Base-by-base conservation (phyloP, 2,888 invertebrate genomes). In the Andrena marginata region DNA sequence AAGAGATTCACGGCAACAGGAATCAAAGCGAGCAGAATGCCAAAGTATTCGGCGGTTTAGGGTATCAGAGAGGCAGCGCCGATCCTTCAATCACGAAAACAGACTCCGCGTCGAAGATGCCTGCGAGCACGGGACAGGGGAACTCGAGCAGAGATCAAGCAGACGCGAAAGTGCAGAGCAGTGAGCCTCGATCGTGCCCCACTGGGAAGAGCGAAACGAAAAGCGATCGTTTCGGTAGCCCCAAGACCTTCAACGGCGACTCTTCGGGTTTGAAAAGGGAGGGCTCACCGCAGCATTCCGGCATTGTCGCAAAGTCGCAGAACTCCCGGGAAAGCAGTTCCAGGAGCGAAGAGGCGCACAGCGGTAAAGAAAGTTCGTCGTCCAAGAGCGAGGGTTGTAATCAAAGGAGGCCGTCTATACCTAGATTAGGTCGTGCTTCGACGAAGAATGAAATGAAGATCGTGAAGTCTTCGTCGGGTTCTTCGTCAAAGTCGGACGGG, bases 371-470 rank as follows among this genome's bases (percentile, higher is more conserved):
- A 7, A 80, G 62, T 65, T 83, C 81, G 13, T n/a, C 20, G 20
- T 73, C 82, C 13, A 90, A 77, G 65, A 87, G 64, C 68, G 90
- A 92, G 10, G 87, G 89, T 5, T 69, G 29, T 49, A 86, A 77
- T 29, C 87, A 86, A 54, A 90, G 83, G 71, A 89, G 85, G 67
- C 78, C 80, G n/a, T 89, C 90, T 2, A 73, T 87, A 51, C 84
- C 87, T 20, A 88, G 88, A 80, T 33, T 90, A 6, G 87, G 86
- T 35, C 83, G 86, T 31, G 85, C 69, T 10, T 82, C 86, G 7
- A 49, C 86, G 23, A 91, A 88, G 80, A 88, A 64, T 29, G 91
- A 92, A 5, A 33, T 42, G 2, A 92, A 82, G 80, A 33, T 86
- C 8, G 63, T 74, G 16, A 87, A 85, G 64, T 85, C 87, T 0